Conservation (phyloP, 2,797 vertebrate species). For the Hydrocynus forskahlii region DNA sequence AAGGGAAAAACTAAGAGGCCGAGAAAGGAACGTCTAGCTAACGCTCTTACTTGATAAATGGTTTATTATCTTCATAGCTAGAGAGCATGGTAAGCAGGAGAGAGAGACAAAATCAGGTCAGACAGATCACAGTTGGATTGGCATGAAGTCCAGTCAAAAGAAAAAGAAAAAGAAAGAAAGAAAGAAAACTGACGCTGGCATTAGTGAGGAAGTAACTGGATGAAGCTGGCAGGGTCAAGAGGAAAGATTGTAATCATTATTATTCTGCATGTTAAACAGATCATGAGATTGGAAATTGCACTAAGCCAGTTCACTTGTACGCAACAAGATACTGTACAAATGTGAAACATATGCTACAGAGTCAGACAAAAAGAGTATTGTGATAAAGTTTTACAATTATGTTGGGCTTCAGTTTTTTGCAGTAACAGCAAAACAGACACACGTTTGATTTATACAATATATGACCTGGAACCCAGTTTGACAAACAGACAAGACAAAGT, state of each 20-base stretch:
- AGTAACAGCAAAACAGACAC: constrained; percentile 15
- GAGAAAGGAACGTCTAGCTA: constrained; percentile 86
- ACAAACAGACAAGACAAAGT: constrained; percentile 23
- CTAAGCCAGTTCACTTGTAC: constrained; percentile 24
- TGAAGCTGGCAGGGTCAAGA: constrained; percentile 29
- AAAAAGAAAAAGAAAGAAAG: constrained; percentile 31
- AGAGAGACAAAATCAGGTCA: constrained; percentile 99
- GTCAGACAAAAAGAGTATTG: constrained; percentile 31
- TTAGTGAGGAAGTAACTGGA: constrained; percentile 23
- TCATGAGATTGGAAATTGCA: constrained; percentile 33
- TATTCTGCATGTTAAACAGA: constrained; percentile 37
- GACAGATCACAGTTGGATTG: constrained; percentile 73
- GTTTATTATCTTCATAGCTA: constrained; percentile 99
- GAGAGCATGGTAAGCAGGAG: constrained; percentile 98
- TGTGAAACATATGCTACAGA: constrained; percentile 31
- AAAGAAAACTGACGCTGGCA: constrained; percentile 33
- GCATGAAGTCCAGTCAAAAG: constrained; percentile 66
- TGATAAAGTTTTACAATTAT: constrained; percentile 47
- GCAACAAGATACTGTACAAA: constrained; percentile 4
- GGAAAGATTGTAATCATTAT: constrained; percentile 35
- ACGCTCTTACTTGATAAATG: constrained; percentile 99
- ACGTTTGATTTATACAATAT: constrained; percentile 24
- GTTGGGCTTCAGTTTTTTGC: neutral
- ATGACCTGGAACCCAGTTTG: neutral
- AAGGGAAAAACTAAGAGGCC: constrained; percentile 62